A percentile compares a stretch with the other conserved stretches of the same genome.
phyloP scores from a whole-genome alignment of 2,113 vertebrate species.

The Leptosomus discolor region DNA sequence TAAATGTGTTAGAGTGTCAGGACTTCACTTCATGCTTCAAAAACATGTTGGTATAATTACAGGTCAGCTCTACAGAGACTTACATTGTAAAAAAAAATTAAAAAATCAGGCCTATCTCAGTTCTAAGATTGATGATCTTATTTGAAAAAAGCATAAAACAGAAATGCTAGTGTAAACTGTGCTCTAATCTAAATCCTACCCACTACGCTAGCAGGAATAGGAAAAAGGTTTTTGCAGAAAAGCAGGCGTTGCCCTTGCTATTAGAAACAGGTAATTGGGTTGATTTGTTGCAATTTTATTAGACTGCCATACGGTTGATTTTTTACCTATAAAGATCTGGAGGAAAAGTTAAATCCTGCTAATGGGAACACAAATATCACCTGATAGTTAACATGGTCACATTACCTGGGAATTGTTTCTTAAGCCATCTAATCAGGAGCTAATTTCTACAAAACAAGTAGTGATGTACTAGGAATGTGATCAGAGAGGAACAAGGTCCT shows the following conservation, averaged over 20 bases:
- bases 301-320: background rate
- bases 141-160: background rate
- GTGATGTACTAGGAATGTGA: background rate
- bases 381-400: background rate
- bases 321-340: background rate
- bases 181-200: background rate
- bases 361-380: background rate
- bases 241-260: background rate
- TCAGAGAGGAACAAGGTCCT: background rate
- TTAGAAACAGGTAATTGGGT: background rate
- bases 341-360: background rate
- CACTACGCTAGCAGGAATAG: background rate
- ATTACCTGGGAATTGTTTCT: background rate
- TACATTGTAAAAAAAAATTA: background rate
- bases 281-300: background rate
- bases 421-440: background rate
- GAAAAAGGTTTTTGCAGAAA: background rate
- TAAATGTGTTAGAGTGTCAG: background rate
- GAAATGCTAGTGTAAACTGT: background rate
- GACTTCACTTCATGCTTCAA: background rate
- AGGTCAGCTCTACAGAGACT: background rate
- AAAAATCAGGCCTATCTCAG: background rate
- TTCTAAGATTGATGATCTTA: background rate
- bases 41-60: background rate
- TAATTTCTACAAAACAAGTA: background rate